Percentiles rank a stretch among this genome's conserved stretches.
Conservation (phyloP, 2,113 vertebrate species). For the Neogobius melanostomus region DNA sequence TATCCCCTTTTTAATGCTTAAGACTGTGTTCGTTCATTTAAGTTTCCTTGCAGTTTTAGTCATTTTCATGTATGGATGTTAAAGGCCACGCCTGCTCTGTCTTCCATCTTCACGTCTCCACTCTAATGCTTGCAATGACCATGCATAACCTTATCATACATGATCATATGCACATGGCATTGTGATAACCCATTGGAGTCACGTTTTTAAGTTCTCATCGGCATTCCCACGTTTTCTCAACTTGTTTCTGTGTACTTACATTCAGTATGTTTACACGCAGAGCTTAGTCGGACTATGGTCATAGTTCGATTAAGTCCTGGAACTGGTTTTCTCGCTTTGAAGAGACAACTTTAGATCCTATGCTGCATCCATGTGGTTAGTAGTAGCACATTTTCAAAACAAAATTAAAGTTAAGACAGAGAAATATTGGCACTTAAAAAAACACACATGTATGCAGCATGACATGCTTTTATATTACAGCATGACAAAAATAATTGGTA, state of each 20-base stretch:
- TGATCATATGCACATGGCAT: conserved; percentile 58
- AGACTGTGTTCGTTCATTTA: conserved; percentile 67
- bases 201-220: conserved; percentile 61
- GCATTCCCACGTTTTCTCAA: conserved; percentile 68
- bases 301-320: conserved; percentile 6
- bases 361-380: background rate
- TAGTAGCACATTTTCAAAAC: background rate
- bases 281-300: conserved; percentile 6
- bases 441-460: conserved; percentile 3
- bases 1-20: conserved; percentile 62
- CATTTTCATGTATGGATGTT: conserved; percentile 76
- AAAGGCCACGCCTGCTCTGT: conserved; percentile 76
- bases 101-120: conserved; percentile 58
- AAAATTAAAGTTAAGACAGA: background rate
- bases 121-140: conserved; percentile 69
- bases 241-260: conserved; percentile 34
- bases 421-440: background rate
- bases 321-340: background rate
- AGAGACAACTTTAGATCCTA: background rate
- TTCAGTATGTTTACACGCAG: conserved; percentile 9
- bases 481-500: background rate
- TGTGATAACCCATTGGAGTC: conserved; percentile 43
- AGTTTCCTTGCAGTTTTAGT: conserved; percentile 69
- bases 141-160: conserved; percentile 62
- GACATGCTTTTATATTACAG: background rate